These are phyloP conservation scores for Halichondria panicea DNA, from an alignment of 37 sponge, comb jelly and placozoan species.

Conservation along the genomic window DNA sequence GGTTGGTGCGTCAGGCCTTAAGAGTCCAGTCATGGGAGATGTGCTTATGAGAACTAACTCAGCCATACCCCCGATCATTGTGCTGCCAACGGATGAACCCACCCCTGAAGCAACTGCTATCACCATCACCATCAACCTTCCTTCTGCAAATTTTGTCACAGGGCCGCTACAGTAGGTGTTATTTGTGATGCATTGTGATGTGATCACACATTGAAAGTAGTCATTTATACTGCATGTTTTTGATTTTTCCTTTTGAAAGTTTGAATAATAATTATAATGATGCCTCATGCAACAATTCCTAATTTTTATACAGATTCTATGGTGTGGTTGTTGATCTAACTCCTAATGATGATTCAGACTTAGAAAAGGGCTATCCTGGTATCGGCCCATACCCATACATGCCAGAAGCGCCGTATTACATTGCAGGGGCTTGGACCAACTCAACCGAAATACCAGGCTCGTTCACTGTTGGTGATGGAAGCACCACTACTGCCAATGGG, in stretches of 20 bases:
- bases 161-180: too few species aligned
- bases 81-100: background rate
- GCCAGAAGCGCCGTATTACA: background rate
- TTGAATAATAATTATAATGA: too few species aligned
- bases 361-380: background rate
- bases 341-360: background rate
- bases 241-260: too few species aligned
- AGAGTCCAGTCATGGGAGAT: background rate
- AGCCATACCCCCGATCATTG: background rate
- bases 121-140: background rate
- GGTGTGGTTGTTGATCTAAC: slow-evolving; percentile 16
- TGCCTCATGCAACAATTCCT: too few species aligned
- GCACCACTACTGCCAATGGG: slow-evolving; percentile 4
- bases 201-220: too few species aligned
- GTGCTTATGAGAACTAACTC: background rate
- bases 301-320: slow-evolving; percentile 29
- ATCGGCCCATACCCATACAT: background rate
- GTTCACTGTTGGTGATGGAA: slow-evolving; percentile 24
- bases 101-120: background rate
- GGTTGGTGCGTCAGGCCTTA: background rate
- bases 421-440: slow-evolving; percentile 30
- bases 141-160: background rate
- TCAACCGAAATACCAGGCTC: background rate
- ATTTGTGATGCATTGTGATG: too few species aligned
- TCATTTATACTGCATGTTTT: too few species aligned